Evolutionary conservation across 2,113 vertebrate species (phyloP), one percentile per base, ranked within the genome.

Genomic region (Apodemus speciosus): DNA sequence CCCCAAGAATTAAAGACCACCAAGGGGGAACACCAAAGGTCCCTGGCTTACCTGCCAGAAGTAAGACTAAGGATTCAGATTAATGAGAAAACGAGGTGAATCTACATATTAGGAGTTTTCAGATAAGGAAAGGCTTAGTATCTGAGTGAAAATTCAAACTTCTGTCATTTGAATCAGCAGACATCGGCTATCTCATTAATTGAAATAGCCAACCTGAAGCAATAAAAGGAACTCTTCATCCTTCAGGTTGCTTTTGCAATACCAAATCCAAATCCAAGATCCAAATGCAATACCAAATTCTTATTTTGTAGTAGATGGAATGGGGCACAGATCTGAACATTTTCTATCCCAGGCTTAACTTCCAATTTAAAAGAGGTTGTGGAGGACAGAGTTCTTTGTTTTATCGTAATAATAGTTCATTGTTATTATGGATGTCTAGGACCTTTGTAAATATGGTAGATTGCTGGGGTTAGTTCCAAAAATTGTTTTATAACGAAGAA

Each of bases 101-200:
- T 84, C 40, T 46, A 35, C 30, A 49, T 46, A n/a, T n/a, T 20
- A 16, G 2, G 14, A 6, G 62, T 64, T 43, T 30, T 58, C 23
- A 18, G 7, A 25, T 43, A 32, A 83, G 3, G 3, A 83, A 72
- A 21, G 5, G 6, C 49, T 86, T 73, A n/a, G 35, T 80, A 80
- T 77, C 14, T 40, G 15, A 87, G 76, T 51, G n/a, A 72, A 35
- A 69, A 93, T 83, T 89, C 5, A 80, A 43, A 96, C 40, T 51
- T 64, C 30, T 89, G 3, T 56, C 56, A 40, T 60, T 80, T 85
- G 9, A 68, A 80, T 87, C 16, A 91, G 79, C 1, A 68, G 2
- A 4, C 9, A 49, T 0, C 64, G 15, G 4, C 27, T 79, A 73
- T 73, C 43, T 56, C 40, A 56, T 46, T 84, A 77, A 62, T 43